Conservation (phyloP, 1,140 invertebrate species). For the Danaus plexippus region DNA sequence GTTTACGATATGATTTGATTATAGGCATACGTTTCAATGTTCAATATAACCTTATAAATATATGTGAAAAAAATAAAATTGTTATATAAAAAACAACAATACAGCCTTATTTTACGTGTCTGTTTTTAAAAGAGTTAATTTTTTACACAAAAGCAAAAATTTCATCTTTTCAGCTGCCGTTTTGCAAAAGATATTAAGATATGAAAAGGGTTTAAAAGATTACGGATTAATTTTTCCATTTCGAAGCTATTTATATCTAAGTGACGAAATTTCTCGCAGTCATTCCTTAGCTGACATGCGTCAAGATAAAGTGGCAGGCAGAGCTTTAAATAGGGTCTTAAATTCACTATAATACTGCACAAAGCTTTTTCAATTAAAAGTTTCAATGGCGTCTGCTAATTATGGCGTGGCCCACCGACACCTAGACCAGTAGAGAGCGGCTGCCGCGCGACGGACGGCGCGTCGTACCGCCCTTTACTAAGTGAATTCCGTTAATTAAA, state of each 20-base stretch:
- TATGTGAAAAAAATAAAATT: too few species aligned
- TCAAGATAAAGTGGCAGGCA: constrained; percentile 30
- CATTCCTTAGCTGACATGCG: constrained; percentile 19
- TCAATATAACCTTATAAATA: too few species aligned
- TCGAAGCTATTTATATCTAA: constrained; percentile 6
- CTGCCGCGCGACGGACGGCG: constrained; percentile 46
- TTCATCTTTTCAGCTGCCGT: background rate
- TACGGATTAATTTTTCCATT: constrained; percentile 8
- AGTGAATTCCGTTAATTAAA: constrained; percentile 74
- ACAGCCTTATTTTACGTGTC: too few species aligned
- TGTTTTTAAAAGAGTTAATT: background rate
- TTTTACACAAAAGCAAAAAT: background rate
- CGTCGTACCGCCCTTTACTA: constrained; percentile 44
- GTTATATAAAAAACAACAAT: too few species aligned
- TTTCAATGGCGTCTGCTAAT: constrained; percentile 65
- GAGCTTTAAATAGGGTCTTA: constrained; percentile 42
- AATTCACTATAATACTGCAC: constrained; percentile 65
- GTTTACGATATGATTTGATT: too few species aligned
- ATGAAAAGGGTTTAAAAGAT: constrained; percentile 6
- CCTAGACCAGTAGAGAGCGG: constrained; percentile 46
- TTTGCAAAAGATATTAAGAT: constrained; percentile 2
- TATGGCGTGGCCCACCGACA: constrained; percentile 49
- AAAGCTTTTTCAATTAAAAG: constrained; percentile 70
- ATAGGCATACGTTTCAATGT: too few species aligned
- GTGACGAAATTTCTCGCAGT: constrained; percentile 12